These are phyloP conservation scores for Henicopernis longicauda DNA, from an alignment of 2,113 vertebrate genomes.

Conservation along the genomic window DNA sequence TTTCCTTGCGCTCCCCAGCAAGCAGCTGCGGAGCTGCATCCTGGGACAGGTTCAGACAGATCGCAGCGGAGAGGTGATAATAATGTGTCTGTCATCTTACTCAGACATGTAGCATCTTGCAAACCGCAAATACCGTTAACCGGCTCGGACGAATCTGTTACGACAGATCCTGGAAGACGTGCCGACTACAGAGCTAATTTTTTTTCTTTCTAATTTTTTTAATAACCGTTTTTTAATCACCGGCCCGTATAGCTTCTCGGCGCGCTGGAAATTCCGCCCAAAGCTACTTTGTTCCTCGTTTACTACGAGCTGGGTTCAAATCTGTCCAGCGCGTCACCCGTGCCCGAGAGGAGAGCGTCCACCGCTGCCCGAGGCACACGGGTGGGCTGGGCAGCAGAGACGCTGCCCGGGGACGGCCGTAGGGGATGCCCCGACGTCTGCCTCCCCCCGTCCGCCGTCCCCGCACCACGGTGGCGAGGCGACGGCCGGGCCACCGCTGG, in stretches of 20 bases:
- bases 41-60: constrained; percentile 84
- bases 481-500: neutral
- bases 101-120: constrained; percentile 85
- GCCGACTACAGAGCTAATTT: neutral
- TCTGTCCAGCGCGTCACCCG: fast-evolving
- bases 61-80: constrained; percentile 85
- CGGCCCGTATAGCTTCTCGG: neutral
- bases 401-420: neutral
- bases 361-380: fast-evolving
- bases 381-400: neutral
- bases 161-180: constrained; percentile 71
- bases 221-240: constrained; percentile 54
- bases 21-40: constrained; percentile 74
- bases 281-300: neutral
- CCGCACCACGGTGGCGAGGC: fast-evolving
- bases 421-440: neutral
- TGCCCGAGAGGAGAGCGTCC: neutral
- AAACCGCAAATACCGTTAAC: constrained; percentile 88
- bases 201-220: constrained; percentile 32
- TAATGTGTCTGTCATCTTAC: constrained; percentile 90
- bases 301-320: fast-evolving
- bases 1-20: constrained; percentile 65
- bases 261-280: neutral
- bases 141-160: constrained; percentile 82
- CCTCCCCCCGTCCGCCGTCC: fast-evolving